Conservation (phyloP, 2,888 invertebrate genomes). For the Pristionchus japonicus region DNA sequence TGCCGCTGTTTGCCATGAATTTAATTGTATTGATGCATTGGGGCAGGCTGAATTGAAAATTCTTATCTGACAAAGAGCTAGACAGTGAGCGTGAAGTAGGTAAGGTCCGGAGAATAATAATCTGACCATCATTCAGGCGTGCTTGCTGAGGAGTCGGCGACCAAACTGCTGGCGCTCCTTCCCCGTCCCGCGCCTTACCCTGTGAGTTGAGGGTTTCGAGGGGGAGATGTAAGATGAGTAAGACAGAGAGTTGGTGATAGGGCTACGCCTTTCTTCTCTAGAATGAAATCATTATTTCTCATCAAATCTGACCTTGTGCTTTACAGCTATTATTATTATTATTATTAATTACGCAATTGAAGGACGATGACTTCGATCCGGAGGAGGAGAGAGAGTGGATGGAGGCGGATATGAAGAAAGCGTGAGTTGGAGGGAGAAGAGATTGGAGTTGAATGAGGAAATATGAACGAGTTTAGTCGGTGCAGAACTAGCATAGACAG, state of each 20-base stretch:
- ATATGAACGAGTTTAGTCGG: no score
- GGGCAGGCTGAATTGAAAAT: not conserved
- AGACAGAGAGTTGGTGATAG: not conserved
- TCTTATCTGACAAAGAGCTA: not conserved
- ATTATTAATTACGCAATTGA: not conserved
- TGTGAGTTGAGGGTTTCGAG: not conserved
- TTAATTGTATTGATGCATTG: no score
- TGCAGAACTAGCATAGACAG: no score
- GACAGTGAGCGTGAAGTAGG: not conserved
- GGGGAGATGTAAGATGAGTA: not conserved
- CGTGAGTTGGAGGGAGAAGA: no score
- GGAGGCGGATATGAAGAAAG: not conserved
- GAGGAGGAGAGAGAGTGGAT: constrained; percentile 16
- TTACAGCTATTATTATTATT: not conserved
- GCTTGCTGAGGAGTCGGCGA: not conserved
- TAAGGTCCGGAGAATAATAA: not conserved
- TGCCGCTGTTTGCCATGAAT: no score
- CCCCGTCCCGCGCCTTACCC: constrained; percentile 8
- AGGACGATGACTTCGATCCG: not conserved
- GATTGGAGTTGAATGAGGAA: no score
- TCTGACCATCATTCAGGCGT: not conserved
- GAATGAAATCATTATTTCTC: no score
- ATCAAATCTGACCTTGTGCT: no score
- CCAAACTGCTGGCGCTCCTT: not conserved
- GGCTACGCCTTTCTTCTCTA: not conserved